These are phyloP conservation scores for Chrysolina haemoptera DNA, from an alignment of 2,888 invertebrate species.

Conservation along the genomic window DNA sequence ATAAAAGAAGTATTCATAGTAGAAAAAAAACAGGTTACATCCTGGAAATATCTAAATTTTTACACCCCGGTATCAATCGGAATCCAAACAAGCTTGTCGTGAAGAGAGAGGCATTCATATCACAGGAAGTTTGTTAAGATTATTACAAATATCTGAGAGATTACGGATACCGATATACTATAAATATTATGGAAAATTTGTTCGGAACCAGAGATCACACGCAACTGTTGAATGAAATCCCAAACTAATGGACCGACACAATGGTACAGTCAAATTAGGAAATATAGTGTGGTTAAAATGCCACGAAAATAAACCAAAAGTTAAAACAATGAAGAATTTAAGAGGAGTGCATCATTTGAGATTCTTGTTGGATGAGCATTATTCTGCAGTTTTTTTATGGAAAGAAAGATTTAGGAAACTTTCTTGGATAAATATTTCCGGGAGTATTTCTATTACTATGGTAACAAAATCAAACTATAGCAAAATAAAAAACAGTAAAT, in stretches of 20 bases:
- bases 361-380: no score
- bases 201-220: constrained; percentile 4
- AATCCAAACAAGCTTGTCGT: constrained; percentile 45
- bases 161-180: constrained; percentile 47
- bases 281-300: neutral
- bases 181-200: constrained; percentile 32
- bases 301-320: no score
- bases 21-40: constrained; percentile 14
- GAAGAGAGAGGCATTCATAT: constrained; percentile 45
- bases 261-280: neutral
- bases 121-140: constrained; percentile 57
- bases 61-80: constrained; percentile 37
- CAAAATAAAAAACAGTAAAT: no score
- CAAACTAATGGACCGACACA: neutral
- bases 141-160: constrained; percentile 53
- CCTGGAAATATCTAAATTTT: constrained; percentile 35
- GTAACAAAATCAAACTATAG: no score
- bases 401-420: no score
- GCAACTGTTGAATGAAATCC: constrained; percentile 23
- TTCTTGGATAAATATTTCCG: no score
- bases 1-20: constrained; percentile 21
- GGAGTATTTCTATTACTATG: no score
- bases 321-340: no score
- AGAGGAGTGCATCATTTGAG: no score
- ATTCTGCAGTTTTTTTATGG: no score